phyloP scores from a whole-genome alignment of 2,797 vertebrate genomes.

The Periophthalmus magnuspinnatus region DNA sequence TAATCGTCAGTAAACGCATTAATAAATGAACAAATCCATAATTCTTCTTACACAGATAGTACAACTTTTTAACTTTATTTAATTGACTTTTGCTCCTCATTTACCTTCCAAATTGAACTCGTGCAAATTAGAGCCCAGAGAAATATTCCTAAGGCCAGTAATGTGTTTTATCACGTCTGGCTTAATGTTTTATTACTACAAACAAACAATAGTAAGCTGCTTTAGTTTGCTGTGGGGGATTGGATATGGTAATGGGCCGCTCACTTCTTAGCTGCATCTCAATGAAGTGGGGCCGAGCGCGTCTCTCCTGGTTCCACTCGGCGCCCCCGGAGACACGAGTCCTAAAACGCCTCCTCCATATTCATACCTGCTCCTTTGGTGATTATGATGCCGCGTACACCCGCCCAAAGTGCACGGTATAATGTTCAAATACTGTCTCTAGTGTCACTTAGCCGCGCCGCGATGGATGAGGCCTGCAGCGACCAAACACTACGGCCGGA shows the following conservation, averaged over 20 bases:
- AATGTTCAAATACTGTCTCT: constrained; percentile 34
- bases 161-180: constrained; percentile 57
- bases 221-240: constrained; percentile 62
- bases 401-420: constrained; percentile 33
- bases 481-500: not conserved
- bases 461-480: constrained; percentile 33
- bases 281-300: constrained; percentile 52
- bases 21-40: no score
- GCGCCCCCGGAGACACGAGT: constrained; percentile 27
- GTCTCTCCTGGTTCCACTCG: constrained; percentile 39
- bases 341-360: constrained; percentile 54
- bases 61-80: constrained; percentile 9
- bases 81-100: constrained; percentile 27
- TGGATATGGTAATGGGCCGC: constrained; percentile 56
- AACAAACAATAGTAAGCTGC: constrained; percentile 63
- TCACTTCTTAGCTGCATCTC: constrained; percentile 56
- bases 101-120: constrained; percentile 46
- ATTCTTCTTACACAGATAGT: not conserved
- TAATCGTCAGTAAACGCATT: no score
- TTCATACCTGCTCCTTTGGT: constrained; percentile 59
- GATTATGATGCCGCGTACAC: constrained; percentile 44
- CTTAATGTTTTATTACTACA: constrained; percentile 61
- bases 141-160: constrained; percentile 48
- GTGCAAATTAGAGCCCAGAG: constrained; percentile 44
- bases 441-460: constrained; percentile 21